Evolutionary conservation across 2,888 invertebrate species (phyloP).

Genomic region (Limnephilus lunatus): DNA sequence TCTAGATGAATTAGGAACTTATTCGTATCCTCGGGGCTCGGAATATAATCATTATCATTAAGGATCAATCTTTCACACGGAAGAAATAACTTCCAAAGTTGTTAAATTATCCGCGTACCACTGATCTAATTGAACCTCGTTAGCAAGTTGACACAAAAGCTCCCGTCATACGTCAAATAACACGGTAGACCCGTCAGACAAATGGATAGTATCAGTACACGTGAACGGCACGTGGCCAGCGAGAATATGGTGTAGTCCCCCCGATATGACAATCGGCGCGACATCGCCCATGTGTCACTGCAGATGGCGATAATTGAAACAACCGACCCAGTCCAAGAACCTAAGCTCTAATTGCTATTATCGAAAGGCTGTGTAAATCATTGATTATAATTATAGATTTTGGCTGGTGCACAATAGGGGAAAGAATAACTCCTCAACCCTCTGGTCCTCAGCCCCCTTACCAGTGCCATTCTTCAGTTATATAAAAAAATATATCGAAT

Average conservation of each 20-base stretch:
- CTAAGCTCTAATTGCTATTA: neutral
- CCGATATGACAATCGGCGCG: neutral
- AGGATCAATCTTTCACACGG: neutral
- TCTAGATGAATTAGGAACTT: neutral
- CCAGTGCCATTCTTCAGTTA: neutral
- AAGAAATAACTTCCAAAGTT: neutral
- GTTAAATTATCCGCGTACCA: neutral
- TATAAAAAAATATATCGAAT: neutral
- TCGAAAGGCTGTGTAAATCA: conserved; percentile 18
- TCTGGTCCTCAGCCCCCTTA: too few relatives aligned
- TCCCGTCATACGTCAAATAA: conserved; percentile 36
- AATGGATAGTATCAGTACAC: conserved; percentile 48
- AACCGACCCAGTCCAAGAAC: neutral
- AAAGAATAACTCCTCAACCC: neutral
- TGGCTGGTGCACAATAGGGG: neutral
- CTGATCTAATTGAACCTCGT: conserved; percentile 45
- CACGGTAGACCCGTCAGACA: conserved; percentile 37
- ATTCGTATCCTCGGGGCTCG: neutral
- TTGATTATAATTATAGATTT: conserved; percentile 6
- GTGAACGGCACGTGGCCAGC: conserved; percentile 58
- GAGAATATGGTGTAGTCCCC: conserved; percentile 22
- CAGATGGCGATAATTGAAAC: neutral
- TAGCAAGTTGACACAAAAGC: conserved; percentile 42
- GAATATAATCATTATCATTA: neutral
- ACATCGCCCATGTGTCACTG: conserved; percentile 14